These are phyloP conservation scores for Argopecten irradians DNA, from an alignment of 1,140 invertebrate species.

Conservation along the genomic window DNA sequence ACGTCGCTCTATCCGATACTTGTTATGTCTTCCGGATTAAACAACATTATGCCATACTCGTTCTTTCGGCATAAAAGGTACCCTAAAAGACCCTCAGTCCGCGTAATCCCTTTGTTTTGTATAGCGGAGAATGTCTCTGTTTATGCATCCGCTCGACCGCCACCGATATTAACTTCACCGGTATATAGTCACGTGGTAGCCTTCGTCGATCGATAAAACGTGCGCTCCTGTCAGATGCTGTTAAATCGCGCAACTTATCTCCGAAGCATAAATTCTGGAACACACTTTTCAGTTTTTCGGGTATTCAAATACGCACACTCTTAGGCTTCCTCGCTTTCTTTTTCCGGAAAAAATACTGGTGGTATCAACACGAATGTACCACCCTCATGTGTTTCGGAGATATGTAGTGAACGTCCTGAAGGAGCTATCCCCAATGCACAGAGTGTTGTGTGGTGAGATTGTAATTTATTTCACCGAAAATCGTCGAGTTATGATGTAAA, in stretches of 20 bases:
- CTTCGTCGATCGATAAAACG: constrained; percentile 48
- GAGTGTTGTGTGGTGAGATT: background rate
- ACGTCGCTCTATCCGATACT: constrained; percentile 29
- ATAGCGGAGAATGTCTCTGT: constrained; percentile 33
- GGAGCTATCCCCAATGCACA: background rate
- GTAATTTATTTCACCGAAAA: background rate
- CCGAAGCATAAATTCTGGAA: constrained; percentile 46
- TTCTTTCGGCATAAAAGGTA: constrained; percentile 47
- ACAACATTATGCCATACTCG: constrained; percentile 39
- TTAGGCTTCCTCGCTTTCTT: background rate
- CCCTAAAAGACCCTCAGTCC: constrained; percentile 32
- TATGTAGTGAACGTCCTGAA: background rate
- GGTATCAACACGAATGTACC: background rate
- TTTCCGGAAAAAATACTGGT: background rate
- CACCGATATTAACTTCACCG: constrained; percentile 41
- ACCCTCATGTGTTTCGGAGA: background rate
- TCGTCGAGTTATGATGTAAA: background rate
- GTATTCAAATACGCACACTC: no score
- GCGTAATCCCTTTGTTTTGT: constrained; percentile 40
- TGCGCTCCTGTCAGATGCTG: constrained; percentile 26
- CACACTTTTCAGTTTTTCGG: background rate
- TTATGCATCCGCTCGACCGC: constrained; percentile 27
- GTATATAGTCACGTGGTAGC: constrained; percentile 52
- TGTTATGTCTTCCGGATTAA: background rate
- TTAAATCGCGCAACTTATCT: constrained; percentile 43